Base-by-base conservation (phyloP, 2,797 vertebrate genomes). In the Hyperoplus immaculatus region DNA sequence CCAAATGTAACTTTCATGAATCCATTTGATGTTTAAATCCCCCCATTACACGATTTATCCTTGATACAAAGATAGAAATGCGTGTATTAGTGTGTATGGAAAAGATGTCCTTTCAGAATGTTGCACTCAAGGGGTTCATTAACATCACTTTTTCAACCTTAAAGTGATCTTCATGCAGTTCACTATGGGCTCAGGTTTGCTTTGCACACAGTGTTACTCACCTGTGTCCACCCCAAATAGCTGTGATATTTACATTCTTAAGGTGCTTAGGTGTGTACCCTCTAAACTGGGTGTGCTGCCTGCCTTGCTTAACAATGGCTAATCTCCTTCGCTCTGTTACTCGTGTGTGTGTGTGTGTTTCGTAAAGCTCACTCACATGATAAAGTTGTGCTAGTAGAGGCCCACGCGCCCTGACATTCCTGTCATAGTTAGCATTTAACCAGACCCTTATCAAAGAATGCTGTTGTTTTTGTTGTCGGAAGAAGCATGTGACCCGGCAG, bases 331-430 rank as follows among this genome's bases (percentile, higher is more conserved):
- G 68, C 59, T 79, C 45, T 58, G 47, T 75, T 70, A 66, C 41
- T 66, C 62, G 12, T 47, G 47, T 62, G 66, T 64, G 11, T 65
- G 18, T 65, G 72, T 10, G 61, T 82, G 82, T 80, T 79, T 65
- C 43, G 67, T 82, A 87, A 29, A 93, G 84, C 83, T 78, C 76
- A 58, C 70, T 90, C 91, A 91, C 91, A 91, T 91, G 93, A 92
- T 70, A 69, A 70, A 65, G 74, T 83, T 77, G 74, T 61, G 70
- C 86, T 87, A 92, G 89, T 83, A 50, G 43, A 16, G 68, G 69
- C 79, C 72, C 74, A 85, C 69, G 38, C 73, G 61, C 16, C 13
- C 78, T 83, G 69, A 53, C 91, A 93, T 94, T 93, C 90, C 85
- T 66, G 4, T 78, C 85, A 93, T 92, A 83, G 72, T 77, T 92